Evolutionary conservation across 2,888 invertebrate species (phyloP), one percentile per base, ranked within the genome.

Genomic region (Stomorhina lunata): DNA sequence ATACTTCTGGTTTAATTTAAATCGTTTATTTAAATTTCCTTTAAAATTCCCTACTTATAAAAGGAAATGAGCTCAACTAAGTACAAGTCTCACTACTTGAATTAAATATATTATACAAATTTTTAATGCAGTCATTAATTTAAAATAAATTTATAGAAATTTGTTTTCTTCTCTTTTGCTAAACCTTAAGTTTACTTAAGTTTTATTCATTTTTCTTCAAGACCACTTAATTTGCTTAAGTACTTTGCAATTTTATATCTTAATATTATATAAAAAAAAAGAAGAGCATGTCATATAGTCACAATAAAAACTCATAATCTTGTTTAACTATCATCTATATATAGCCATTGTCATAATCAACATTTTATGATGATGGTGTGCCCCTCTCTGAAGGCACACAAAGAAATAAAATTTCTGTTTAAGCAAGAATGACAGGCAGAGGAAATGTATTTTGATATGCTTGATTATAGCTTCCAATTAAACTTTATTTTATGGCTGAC

Each of bases 391-490:
- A 69, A 57, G 59, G 20, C 57, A 20, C 6, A 40, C 63, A 27
- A 40, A 53, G 6, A 32, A 37, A 63, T 61, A 72, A 37, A 40
- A 37, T 48, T 63, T 43, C 27, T 27, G 17, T 17, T 20, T 53
- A 22, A 22, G 15, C 7, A 55, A 55, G 20, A 43, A 43, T 32
- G 17, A 57, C 63, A 63, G 45, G 10, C 25, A 37, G 22, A 15
- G 53, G 55, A 22, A 43, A 43, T 59, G 37, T 48, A 65, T 61
- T 77, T 37, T 73, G 25, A 43, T 68, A 73, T 73, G 59, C 63
- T 72, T 68, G 61, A 72, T 78, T 77, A 78, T 78, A 63, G 55
- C 72, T 81, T 78, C 32, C 81, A 81, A 81, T 81, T 81, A 78
- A 81, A 81, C 37, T 63, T 63, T 68, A 50, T 80, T 73, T 61